These are phyloP conservation scores for Hycleus phaleratus DNA, from an alignment of 1,140 invertebrate genomes.

Conservation along the genomic window DNA sequence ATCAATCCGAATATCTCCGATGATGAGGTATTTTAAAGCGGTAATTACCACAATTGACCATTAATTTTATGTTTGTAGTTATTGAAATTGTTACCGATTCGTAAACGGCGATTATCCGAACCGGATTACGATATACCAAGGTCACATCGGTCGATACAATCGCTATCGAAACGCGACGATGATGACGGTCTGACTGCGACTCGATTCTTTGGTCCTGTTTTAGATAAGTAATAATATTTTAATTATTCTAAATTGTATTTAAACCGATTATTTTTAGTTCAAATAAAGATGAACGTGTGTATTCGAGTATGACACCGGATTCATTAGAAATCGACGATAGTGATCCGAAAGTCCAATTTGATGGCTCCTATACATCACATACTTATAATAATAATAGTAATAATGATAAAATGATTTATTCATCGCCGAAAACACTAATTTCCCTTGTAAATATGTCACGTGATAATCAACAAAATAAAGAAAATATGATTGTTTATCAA, in stretches of 20 bases:
- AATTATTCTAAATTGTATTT: background rate
- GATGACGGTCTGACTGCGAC: slow-evolving; percentile 25
- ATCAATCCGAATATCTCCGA: slow-evolving; percentile 23
- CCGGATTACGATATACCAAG: slow-evolving; percentile 43
- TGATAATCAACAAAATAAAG: no score
- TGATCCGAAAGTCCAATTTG: background rate
- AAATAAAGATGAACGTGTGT: background rate
- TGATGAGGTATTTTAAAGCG: slow-evolving; percentile 20
- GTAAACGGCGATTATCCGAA: slow-evolving; percentile 36
- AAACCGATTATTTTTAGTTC: no score
- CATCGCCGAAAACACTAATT: slow-evolving; percentile 12
- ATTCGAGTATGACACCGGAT: slow-evolving; percentile 28
- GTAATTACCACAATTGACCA: background rate
- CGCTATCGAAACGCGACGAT: slow-evolving; percentile 20
- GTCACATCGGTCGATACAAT: slow-evolving; percentile 35
- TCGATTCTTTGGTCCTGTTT: slow-evolving; percentile 34
- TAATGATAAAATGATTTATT: slow-evolving; percentile 21
- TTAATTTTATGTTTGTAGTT: slow-evolving; percentile 20
- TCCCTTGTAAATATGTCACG: background rate
- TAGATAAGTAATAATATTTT: slow-evolving; percentile 7
- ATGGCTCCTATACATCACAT: slow-evolving; percentile 21
- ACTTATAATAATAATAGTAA: slow-evolving; percentile 9
- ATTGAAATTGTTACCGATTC: slow-evolving; percentile 27
- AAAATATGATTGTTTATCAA: no score
- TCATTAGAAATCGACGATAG: slow-evolving; percentile 25